Evolutionary conservation across 2,888 invertebrate species (phyloP), one percentile per base, ranked within the genome.

Genomic region (Ichneumoninae sp.): DNA sequence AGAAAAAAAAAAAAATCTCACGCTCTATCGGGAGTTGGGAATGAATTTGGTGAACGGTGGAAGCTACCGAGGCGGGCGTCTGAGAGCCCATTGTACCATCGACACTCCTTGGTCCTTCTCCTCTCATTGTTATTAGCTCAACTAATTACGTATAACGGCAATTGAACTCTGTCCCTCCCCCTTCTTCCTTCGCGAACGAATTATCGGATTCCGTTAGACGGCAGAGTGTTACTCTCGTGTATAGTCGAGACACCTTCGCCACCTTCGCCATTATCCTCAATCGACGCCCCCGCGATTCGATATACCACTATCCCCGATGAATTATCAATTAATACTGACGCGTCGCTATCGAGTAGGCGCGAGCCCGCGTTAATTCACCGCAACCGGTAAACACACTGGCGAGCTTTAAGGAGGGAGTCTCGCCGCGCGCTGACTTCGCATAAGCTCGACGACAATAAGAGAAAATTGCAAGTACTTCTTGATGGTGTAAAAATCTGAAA

Each of bases 91-190:
- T 83, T 81, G 81, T 84, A 74, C 47, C 40, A 54, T 69, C 36
- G 57, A 40, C 36, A 74, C 57, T 57, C 26, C 57, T 57, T 26
- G 57, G 22, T 62, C 71, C 57, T 60, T 76, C 69, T 7, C 19
- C 50, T 54, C 84, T 54, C 84, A 81, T 84, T 84, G 84, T 84
- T 81, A 71, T 84, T 81, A 78, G 40, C 65, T 57, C 60, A 78
- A 70, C 70, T 80, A 84, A 84, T 84, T 84, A 84, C 81, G 74
- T 78, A 78, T 84, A 84, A 81, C 84, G 84, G 84, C 78, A 78
- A 78, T 84, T 78, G 84, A 84, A 84, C 81, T 81, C 78, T 47
- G 10, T 13, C 52, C 6, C 33, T 1, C 33, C 6, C 33, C 40
- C 7, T 8, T 10, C 10, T 16, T 47, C 44, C 19, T 65, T 71